These are phyloP conservation scores for Thaumatotibia leucotreta DNA, from an alignment of 1,140 invertebrate genomes.

Conservation along the genomic window DNA sequence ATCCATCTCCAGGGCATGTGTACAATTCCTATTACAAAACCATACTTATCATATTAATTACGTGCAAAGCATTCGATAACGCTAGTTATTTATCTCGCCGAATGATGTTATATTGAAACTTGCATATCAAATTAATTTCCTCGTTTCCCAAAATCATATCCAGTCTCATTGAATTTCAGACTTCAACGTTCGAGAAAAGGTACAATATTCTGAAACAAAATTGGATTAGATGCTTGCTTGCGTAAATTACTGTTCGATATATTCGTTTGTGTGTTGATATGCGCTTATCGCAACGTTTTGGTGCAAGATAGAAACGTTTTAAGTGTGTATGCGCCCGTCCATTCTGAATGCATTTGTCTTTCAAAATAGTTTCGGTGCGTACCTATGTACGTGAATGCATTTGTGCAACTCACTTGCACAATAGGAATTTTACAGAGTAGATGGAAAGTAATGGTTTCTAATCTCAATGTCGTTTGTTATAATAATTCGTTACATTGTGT, in stretches of 20 bases:
- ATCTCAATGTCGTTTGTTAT: constrained; percentile 46
- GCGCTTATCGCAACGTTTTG: neutral
- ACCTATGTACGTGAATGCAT: constrained; percentile 22
- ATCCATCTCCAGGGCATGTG: too few relatives aligned
- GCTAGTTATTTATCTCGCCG: constrained; percentile 2
- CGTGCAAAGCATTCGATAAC: neutral
- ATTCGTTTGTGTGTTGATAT: neutral
- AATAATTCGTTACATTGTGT: constrained; percentile 34
- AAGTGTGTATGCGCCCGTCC: constrained; percentile 21
- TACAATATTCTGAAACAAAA: neutral
- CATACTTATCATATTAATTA: neutral
- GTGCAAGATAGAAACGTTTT: neutral
- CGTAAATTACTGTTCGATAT: neutral
- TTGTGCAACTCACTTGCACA: constrained; percentile 27
- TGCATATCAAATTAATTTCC: neutral
- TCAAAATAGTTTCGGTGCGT: neutral
- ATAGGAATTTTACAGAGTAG: constrained; percentile 41
- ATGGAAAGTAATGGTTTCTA: constrained; percentile 51
- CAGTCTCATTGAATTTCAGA: neutral
- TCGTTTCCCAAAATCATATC: neutral
- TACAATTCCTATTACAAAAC: neutral
- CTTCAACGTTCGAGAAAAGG: neutral
- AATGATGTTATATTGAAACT: constrained; percentile 2
- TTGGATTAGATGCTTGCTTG: neutral
- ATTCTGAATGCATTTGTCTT: constrained; percentile 27